These are phyloP conservation scores for Hyposoter didymator DNA, from an alignment of 2,888 invertebrate species.

Conservation along the genomic window DNA sequence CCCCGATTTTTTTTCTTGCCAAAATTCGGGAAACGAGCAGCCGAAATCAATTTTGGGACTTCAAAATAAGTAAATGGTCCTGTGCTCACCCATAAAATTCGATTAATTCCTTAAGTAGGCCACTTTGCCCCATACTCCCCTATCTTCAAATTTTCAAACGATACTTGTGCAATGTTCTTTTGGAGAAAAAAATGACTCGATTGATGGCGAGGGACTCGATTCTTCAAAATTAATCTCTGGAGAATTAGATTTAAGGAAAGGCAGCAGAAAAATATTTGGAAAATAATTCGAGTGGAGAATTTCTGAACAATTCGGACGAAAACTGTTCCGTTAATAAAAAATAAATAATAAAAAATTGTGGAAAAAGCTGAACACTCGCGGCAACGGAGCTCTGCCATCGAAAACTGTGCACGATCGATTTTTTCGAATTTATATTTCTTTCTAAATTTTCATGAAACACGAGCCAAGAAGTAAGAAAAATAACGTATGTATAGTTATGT, in stretches of 20 bases:
- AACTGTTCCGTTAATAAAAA: neutral
- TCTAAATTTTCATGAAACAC: neutral
- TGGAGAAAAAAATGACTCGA: neutral
- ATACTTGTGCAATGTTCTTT: neutral
- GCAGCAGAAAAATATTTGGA: neutral
- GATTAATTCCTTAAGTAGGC: too few relatives aligned
- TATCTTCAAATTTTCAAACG: neutral
- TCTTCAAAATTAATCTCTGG: neutral
- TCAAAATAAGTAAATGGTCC: too few relatives aligned
- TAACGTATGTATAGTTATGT: conserved; percentile 48
- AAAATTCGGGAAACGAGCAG: too few relatives aligned
- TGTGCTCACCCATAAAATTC: too few relatives aligned
- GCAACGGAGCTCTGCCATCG: neutral
- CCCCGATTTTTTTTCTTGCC: too few relatives aligned
- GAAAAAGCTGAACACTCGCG: neutral
- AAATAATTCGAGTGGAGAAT: neutral
- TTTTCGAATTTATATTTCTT: conserved; percentile 10
- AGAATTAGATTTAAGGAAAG: neutral
- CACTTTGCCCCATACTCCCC: too few relatives aligned
- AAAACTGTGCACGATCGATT: neutral
- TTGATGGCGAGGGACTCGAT: neutral
- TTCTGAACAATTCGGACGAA: neutral
- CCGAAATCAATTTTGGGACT: too few relatives aligned
- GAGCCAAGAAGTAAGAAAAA: conserved; percentile 30
- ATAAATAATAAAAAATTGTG: neutral